Conservation (phyloP, 2,113 vertebrate species). For the Thalassoma bifasciatum region DNA sequence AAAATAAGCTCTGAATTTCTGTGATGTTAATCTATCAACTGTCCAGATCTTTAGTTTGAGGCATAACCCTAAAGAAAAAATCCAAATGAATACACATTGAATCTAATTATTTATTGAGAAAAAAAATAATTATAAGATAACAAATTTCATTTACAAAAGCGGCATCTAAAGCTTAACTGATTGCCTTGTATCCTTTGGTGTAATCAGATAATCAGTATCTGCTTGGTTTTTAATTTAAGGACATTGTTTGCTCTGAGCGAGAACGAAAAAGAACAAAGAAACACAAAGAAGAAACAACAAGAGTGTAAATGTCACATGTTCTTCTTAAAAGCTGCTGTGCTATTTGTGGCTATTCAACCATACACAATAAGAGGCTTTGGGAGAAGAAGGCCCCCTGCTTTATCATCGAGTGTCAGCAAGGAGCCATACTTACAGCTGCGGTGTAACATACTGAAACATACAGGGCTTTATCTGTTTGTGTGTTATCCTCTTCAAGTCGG, state of each 20-base stretch:
- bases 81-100: not conserved
- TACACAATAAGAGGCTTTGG: constrained; percentile 37
- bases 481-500: constrained; percentile 23
- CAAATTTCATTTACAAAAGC: not conserved
- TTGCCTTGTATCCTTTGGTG: not conserved
- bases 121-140: not conserved
- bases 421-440: constrained; percentile 38
- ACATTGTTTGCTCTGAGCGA: not conserved
- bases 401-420: constrained; percentile 32
- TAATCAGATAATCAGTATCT: not conserved
- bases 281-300: not conserved
- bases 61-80: not conserved
- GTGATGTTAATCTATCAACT: not conserved
- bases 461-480: constrained; percentile 28
- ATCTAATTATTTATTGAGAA: not conserved
- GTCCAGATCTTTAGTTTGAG: too few species aligned
- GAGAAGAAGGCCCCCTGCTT: constrained; percentile 26
- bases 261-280: not conserved
- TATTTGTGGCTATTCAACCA: constrained; percentile 43
- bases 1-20: not conserved
- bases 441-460: constrained; percentile 17
- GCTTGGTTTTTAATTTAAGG: not conserved
- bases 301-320: constrained; percentile 17
- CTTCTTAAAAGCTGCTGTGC: constrained; percentile 32
- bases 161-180: not conserved